A percentile compares a stretch with the other conserved stretches of the same genome.
Evolutionary conservation across 2,113 vertebrate species (phyloP).

Genomic region (Pontoporia blainvillei): DNA sequence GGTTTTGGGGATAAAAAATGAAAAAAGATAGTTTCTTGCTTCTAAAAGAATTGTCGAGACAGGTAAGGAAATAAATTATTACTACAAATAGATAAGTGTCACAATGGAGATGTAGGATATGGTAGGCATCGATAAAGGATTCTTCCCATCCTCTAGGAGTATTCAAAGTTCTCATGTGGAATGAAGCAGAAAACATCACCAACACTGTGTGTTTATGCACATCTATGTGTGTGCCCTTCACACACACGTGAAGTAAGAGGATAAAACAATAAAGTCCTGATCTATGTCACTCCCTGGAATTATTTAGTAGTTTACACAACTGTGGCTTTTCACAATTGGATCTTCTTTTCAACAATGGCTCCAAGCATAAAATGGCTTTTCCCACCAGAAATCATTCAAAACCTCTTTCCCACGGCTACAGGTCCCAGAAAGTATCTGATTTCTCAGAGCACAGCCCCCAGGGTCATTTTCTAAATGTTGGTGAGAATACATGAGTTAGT

Average conservation of each 20-base stretch:
- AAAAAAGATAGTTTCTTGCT: background rate
- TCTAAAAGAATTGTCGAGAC: background rate
- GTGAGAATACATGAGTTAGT: constrained; percentile 13
- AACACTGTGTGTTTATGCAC: background rate
- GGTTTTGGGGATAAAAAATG: background rate
- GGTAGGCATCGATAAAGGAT: background rate
- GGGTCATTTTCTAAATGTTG: background rate
- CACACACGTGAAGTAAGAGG: background rate
- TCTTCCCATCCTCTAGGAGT: background rate
- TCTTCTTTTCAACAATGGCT: background rate
- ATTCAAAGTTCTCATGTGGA: background rate
- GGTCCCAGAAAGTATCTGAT: background rate
- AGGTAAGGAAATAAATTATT: background rate
- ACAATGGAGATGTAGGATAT: background rate
- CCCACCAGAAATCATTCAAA: background rate
- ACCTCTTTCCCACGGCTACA: background rate
- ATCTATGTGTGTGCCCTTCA: background rate
- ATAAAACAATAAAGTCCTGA: background rate
- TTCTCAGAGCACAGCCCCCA: background rate
- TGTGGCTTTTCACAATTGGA: background rate
- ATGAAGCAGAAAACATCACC: background rate
- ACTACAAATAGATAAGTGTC: background rate
- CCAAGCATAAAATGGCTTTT: background rate
- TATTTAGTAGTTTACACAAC: background rate
- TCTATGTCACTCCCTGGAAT: background rate